Evolutionary conservation across 2,113 vertebrate species (phyloP), one percentile per base, ranked within the genome.

Genomic region (Oophaga pumilio): DNA sequence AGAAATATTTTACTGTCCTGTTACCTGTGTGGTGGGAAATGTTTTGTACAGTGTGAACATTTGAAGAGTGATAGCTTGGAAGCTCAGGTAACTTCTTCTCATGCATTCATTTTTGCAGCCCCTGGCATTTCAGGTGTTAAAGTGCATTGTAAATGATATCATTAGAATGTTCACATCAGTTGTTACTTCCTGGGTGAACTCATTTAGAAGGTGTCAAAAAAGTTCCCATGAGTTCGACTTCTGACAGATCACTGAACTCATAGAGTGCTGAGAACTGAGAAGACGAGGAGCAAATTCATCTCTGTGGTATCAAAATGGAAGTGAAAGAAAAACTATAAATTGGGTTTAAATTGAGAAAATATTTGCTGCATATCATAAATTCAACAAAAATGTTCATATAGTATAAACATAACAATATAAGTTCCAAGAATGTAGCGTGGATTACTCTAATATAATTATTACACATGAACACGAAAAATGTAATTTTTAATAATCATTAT

Each of bases 91-190:
- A 50, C 68, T 85, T 22, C 28, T 57, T 60, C 73, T 62, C 57
- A 77, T 57, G 73, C 53, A 24, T 85, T 77, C 53, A 76, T 50
- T 77, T 76, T 43, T 76, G 22, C 28, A n/a, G 77, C 86, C 86
- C 73, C 86, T 74, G 68, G 78, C 78, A 62, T 20, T 74, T 87
- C 53, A 87, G 85, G 85, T 87, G 85, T 73, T 79, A 87, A 68
- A 78, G 85, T 56, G 49, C 77, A 71, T 17, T 76, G 78, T 73
- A 87, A 87, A 81, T 74, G 56, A 87, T 87, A 87, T 82, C 69
- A 87, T 71, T 73, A 87, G 64, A 85, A 50, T 81, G 56, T 81
- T 73, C 49, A 53, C 50, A 13, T 50, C 22, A 52, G 57, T 53
- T 33, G 56, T 73, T 50, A 73, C 80, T 82, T 87, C 79, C 78